Conservation (phyloP, 64 coral and sea anemone genomes). For the Astreopora myriophthalma region DNA sequence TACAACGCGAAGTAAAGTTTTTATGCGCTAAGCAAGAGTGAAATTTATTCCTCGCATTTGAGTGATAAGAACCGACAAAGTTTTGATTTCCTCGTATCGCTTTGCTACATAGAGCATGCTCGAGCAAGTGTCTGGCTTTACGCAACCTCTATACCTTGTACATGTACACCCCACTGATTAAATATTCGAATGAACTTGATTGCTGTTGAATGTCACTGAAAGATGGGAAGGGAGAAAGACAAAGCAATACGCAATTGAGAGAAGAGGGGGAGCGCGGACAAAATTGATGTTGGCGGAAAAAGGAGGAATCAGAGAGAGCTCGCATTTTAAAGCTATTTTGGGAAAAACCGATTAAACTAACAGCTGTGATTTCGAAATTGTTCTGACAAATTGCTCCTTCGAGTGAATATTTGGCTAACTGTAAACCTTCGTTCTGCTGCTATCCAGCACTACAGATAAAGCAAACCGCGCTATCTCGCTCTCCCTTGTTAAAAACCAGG, state of each 20-base stretch:
- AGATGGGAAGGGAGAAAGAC: not conserved
- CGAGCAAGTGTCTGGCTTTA: not conserved
- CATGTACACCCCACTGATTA: not conserved
- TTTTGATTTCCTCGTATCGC: no score
- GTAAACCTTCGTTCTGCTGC: not conserved
- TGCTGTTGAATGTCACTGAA: not conserved
- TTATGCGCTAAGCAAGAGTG: no score
- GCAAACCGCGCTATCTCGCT: not conserved
- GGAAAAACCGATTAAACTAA: not conserved
- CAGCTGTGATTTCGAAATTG: slow-evolving; percentile 11
- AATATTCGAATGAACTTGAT: not conserved
- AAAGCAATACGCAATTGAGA: not conserved
- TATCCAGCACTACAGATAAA: not conserved
- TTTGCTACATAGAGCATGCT: no score
- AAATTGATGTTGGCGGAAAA: no score
- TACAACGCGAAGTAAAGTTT: no score
- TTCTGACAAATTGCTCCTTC: not conserved
- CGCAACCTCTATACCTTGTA: not conserved
- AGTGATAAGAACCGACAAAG: no score
- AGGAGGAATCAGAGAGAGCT: not conserved
- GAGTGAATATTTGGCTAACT: not conserved
- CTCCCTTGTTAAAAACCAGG: not conserved
- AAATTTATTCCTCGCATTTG: no score
- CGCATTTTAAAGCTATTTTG: not conserved
- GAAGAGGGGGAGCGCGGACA: not conserved